Percentiles rank a stretch among this genome's conserved stretches.
These are phyloP conservation scores for Apodemia zela DNA, from an alignment of 2,888 invertebrate genomes.

Conservation along the genomic window DNA sequence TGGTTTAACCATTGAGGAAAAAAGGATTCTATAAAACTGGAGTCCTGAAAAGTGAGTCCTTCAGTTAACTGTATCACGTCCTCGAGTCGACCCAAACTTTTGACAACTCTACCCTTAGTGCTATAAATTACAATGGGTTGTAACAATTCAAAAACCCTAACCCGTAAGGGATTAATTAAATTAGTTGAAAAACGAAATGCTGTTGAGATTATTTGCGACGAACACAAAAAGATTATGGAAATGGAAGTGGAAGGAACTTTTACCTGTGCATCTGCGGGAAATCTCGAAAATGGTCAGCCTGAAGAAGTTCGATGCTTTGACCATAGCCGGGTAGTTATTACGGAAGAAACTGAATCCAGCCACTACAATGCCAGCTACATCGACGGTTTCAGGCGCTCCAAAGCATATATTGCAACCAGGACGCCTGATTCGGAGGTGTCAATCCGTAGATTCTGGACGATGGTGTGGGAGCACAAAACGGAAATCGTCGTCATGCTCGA, in stretches of 20 bases:
- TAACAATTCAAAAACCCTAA: constrained; percentile 19
- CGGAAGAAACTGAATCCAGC: constrained; percentile 15
- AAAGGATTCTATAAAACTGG: constrained; percentile 15
- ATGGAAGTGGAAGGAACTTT: constrained; percentile 17
- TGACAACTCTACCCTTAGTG: neutral
- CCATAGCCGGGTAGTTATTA: constrained; percentile 17
- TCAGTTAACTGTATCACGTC: neutral
- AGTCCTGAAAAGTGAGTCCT: constrained; percentile 16
- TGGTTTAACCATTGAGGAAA: neutral
- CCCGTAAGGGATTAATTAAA: constrained; percentile 18
- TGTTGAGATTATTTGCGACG: neutral
- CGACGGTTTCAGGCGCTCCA: neutral
- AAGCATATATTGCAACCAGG: neutral
- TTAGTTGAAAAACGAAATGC: constrained; percentile 17
- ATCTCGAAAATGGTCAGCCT: constrained; percentile 5
- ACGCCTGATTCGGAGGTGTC: neutral
- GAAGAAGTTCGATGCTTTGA: constrained; percentile 9
- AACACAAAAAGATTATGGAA: constrained; percentile 17
- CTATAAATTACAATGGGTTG: constrained; percentile 16
- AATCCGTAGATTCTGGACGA: constrained; percentile 19
- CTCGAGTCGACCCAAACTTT: neutral
- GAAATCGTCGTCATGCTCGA: constrained; percentile 19
- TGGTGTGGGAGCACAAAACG: constrained; percentile 22
- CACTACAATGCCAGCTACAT: constrained; percentile 1
- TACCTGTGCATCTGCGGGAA: constrained; percentile 2